Percentiles rank a stretch among this genome's conserved stretches.
Evolutionary conservation across 1,140 invertebrate genomes (phyloP).

Genomic region (Panulirus ornatus): DNA sequence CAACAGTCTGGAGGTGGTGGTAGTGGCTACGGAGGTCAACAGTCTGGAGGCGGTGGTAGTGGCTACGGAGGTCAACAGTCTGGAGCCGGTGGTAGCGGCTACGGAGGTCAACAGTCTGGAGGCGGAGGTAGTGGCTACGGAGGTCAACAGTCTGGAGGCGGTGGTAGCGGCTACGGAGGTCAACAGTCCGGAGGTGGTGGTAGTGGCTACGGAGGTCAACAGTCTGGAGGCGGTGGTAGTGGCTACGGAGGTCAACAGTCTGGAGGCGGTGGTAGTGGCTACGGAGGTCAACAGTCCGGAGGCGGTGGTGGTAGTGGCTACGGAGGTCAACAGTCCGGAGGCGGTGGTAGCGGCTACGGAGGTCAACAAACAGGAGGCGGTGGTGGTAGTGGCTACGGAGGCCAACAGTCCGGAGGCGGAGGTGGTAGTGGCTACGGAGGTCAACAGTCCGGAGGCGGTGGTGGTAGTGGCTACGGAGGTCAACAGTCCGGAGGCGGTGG

Average conservation of each 20-base stretch:
- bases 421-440: slow-evolving; percentile 1
- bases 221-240: background rate
- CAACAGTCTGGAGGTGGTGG: background rate
- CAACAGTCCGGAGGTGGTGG: slow-evolving; percentile 5
- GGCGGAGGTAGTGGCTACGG: slow-evolving; percentile 30
- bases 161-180: background rate
- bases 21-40: background rate
- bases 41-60: background rate
- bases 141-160: background rate
- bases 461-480: background rate
- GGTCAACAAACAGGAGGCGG: background rate
- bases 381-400: background rate
- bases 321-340: background rate
- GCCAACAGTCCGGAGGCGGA: background rate
- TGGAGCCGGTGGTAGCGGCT: background rate
- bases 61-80: slow-evolving; percentile 17
- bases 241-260: background rate
- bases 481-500: background rate
- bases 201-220: background rate
- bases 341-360: slow-evolving; percentile 18
- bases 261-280: background rate
- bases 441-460: background rate
- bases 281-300: background rate
- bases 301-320: background rate
- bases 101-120: background rate